These are phyloP conservation scores for Melitaea athalia DNA, from an alignment of 2,888 invertebrate genomes.

Conservation along the genomic window DNA sequence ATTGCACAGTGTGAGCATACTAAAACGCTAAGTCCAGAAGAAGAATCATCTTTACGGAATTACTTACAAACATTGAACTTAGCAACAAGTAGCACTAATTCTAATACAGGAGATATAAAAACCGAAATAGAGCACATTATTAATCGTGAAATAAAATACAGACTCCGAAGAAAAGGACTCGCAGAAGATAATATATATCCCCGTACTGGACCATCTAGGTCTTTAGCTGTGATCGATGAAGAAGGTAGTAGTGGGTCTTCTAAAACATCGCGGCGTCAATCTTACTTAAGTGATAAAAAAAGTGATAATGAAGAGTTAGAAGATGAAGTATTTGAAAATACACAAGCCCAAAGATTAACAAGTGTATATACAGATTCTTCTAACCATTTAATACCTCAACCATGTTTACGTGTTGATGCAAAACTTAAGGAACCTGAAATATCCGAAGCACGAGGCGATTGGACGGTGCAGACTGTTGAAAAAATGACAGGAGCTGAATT, in stretches of 20 bases:
- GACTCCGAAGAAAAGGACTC: slow-evolving; percentile 67
- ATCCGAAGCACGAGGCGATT: slow-evolving; percentile 82
- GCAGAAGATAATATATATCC: slow-evolving; percentile 63
- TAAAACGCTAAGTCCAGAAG: slow-evolving; percentile 78
- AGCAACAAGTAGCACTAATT: slow-evolving; percentile 72
- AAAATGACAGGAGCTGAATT: slow-evolving; percentile 84
- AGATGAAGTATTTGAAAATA: slow-evolving; percentile 76
- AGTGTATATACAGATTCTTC: slow-evolving; percentile 48
- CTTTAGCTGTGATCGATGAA: slow-evolving; percentile 89
- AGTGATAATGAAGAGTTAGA: slow-evolving; percentile 75
- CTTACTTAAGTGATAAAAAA: slow-evolving; percentile 76
- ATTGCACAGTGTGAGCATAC: slow-evolving; percentile 67
- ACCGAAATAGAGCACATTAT: slow-evolving; percentile 73
- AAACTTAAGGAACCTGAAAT: slow-evolving; percentile 81
- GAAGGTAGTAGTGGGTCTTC: slow-evolving; percentile 87
- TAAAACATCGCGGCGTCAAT: slow-evolving; percentile 80
- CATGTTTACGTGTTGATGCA: slow-evolving; percentile 83
- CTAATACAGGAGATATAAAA: slow-evolving; percentile 66
- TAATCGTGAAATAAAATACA: slow-evolving; percentile 70
- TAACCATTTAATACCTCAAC: slow-evolving; percentile 67
- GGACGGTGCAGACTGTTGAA: slow-evolving; percentile 77
- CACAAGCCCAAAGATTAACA: slow-evolving; percentile 43
- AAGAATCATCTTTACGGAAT: slow-evolving; percentile 79
- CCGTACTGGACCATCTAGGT: slow-evolving; percentile 84
- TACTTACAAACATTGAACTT: slow-evolving; percentile 83